Base-by-base conservation (phyloP, 2,113 vertebrate genomes). In the Promerops cafer region DNA sequence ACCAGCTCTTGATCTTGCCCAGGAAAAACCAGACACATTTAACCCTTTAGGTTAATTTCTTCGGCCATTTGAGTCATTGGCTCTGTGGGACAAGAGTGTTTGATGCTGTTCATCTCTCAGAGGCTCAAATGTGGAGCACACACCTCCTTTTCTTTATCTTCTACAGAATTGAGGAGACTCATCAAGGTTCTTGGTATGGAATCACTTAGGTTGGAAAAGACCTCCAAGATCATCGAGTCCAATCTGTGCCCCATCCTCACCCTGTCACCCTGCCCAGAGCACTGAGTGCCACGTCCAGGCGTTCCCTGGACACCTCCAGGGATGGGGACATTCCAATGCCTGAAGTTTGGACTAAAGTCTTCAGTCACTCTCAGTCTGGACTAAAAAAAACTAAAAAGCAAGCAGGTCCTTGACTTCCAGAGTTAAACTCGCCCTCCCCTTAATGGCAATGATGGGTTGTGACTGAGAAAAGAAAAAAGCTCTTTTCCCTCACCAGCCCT, bases 21-120 rank as follows among this genome's bases (percentile, higher is more conserved):
- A 95, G 93, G 96, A 95, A 96, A 96, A 95, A 89, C 52, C 89
- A 94, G 59, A 44, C 52, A 87, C 63, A 11, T 91, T 96, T 74
- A 97, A 94, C 21, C 39, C 76, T 85, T 94, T 0, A 64, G 44
- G 33, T 89, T 68, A 10, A 56, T 61, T 93, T 96, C 71, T 89
- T 80, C 49, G 94, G 52, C 79, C n/a, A 42, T 42, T 52, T 80
- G 63, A 93, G 52, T 83, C 33, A 87, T 7, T 75, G 75, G 75
- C 14, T 90, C 47, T 90, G 44, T 74, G 63, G 75, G 72, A 76
- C 75, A 94, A 13, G 20, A 7, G 16, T 24, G 52, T 71, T 91
- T 35, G 30, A 47, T 54, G 83, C 40, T 59, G 77, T 13, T 47
- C 66, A 4, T 40, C 83, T 69, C 66, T 31, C 49, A 95, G 27